Conservation (phyloP, 2,888 invertebrate species). For the Himalopsyche japonica region DNA sequence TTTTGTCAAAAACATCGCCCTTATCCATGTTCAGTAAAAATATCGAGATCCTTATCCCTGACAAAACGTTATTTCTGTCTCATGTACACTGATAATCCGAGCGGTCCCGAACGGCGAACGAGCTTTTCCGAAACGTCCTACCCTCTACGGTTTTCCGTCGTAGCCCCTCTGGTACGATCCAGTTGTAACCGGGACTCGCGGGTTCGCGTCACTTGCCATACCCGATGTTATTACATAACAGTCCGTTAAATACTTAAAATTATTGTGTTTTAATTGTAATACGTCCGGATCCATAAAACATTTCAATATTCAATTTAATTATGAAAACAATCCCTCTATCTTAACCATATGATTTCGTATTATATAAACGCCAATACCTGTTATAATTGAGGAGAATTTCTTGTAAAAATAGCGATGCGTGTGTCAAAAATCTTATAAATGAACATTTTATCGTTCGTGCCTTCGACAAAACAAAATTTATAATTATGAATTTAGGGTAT, state of each 20-base stretch:
- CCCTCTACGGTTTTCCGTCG: constrained; percentile 30
- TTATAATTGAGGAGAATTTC: background rate
- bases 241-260: constrained; percentile 22
- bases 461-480: background rate
- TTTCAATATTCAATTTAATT: background rate
- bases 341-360: background rate
- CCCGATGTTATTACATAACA: constrained; percentile 36
- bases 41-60: constrained; percentile 20
- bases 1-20: constrained; percentile 24
- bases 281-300: background rate
- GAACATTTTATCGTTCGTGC: background rate
- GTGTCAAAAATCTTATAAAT: background rate
- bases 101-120: constrained; percentile 11
- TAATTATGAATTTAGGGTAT: background rate
- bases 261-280: constrained; percentile 20
- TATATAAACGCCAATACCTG: background rate
- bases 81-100: constrained; percentile 15
- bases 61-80: constrained; percentile 26
- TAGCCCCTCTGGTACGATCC: constrained; percentile 24
- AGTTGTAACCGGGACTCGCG: constrained; percentile 35
- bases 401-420: background rate
- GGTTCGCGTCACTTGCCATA: constrained; percentile 25
- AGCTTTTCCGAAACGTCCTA: constrained; percentile 11
- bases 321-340: background rate
- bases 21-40: constrained; percentile 28